phyloP scores from a whole-genome alignment of 2,888 invertebrate species.

The Chironomus riparius region DNA sequence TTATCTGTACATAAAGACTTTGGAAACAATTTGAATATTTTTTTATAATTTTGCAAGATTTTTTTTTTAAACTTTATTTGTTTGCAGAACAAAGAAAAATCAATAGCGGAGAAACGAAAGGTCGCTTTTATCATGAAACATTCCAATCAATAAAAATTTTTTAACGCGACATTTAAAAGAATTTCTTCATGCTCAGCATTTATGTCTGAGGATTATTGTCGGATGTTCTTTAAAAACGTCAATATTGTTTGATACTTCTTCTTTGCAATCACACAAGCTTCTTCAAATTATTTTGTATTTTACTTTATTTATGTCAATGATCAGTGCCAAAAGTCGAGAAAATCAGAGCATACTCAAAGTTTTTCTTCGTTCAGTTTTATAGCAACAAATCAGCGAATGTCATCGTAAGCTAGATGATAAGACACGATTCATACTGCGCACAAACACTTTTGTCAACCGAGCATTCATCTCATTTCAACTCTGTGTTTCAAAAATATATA shows the following conservation, averaged over 20 bases:
- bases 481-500: neutral
- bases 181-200: neutral
- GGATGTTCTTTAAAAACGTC: neutral
- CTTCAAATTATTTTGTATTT: neutral
- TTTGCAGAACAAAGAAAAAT: too few species aligned
- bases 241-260: neutral
- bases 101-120: too few species aligned
- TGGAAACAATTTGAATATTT: too few species aligned
- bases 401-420: neutral
- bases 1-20: too few species aligned
- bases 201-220: neutral
- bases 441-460: neutral
- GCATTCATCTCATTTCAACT: neutral
- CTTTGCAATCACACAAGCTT: neutral
- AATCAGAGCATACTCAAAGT: neutral
- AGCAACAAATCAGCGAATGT: too few species aligned
- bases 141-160: too few species aligned
- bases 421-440: neutral
- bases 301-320: neutral
- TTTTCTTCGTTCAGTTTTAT: too few species aligned
- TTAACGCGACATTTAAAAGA: too few species aligned
- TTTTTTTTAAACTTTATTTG: too few species aligned
- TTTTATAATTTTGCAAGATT: too few species aligned
- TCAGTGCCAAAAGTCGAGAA: neutral
- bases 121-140: too few species aligned